phyloP scores from a whole-genome alignment of 2,888 invertebrate genomes.

The Himalopsyche tibetana region DNA sequence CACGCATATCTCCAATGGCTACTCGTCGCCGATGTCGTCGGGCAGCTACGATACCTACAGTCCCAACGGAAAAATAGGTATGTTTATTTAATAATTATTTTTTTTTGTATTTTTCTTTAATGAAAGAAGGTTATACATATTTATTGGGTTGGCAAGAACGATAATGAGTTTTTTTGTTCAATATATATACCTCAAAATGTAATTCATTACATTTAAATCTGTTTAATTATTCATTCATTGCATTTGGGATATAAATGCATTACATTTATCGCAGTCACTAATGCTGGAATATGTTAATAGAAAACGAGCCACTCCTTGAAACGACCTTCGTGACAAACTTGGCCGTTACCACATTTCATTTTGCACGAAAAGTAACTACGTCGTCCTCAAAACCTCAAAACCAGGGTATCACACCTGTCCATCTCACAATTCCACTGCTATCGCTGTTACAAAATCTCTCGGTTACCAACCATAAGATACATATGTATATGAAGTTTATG shows the following conservation, averaged over 20 bases:
- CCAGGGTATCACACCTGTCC: background rate
- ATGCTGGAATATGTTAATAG: background rate
- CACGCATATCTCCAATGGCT: conserved; percentile 83
- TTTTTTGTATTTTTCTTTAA: too few relatives aligned
- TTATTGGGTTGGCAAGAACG: too few relatives aligned
- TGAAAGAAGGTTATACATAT: too few relatives aligned
- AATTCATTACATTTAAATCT: too few relatives aligned
- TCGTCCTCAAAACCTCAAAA: conserved; percentile 3
- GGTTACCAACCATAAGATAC: background rate
- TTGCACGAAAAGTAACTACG: background rate
- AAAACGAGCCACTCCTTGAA: background rate
- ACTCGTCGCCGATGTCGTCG: conserved; percentile 90
- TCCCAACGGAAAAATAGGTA: conserved; percentile 92
- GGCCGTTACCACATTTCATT: background rate
- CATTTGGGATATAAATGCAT: background rate
- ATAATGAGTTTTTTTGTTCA: too few relatives aligned
- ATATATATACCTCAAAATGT: too few relatives aligned
- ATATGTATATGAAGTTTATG: background rate
- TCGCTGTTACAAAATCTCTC: background rate
- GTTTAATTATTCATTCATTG: background rate
- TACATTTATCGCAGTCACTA: background rate
- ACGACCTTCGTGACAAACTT: conserved; percentile 20
- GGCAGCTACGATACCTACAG: conserved; percentile 94
- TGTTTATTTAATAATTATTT: conserved; percentile 65
- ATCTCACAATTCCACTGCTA: background rate